Conservation (phyloP, 2,113 vertebrate genomes). For the Notarius quadriscutis region DNA sequence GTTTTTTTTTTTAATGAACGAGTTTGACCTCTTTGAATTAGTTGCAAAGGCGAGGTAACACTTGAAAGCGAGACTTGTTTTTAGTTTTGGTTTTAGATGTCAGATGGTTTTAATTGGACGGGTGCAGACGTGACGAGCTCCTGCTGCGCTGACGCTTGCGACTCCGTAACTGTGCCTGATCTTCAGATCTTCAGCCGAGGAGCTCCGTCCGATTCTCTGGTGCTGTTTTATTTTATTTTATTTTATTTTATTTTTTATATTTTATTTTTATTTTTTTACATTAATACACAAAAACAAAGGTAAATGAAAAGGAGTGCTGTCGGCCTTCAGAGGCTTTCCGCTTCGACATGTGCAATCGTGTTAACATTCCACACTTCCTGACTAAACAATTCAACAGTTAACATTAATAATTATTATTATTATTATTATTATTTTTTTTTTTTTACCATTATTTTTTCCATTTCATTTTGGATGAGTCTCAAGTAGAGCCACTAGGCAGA, state of each 20-base stretch:
- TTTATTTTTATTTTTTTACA: conserved; percentile 82
- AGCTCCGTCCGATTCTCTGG: conserved; percentile 92
- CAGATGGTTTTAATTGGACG: conserved; percentile 67
- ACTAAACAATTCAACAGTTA: conserved; percentile 74
- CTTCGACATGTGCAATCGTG: conserved; percentile 97
- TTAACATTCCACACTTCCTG: conserved; percentile 94
- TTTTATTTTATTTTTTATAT: background rate
- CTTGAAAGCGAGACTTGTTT: conserved; percentile 86
- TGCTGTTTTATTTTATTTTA: conserved; percentile 82
- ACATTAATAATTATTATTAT: conserved; percentile 74
- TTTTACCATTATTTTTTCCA: conserved; percentile 45
- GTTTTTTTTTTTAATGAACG: conserved; percentile 39
- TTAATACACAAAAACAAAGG: conserved; percentile 71
- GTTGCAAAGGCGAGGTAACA: conserved; percentile 73
- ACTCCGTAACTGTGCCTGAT: conserved; percentile 92
- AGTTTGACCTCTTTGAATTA: conserved; percentile 22
- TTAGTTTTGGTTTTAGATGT: conserved; percentile 56
- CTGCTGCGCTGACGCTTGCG: conserved; percentile 75
- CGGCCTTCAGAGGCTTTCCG: conserved; percentile 76
- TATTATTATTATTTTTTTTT: conserved; percentile 52
- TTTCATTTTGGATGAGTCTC: conserved; percentile 78
- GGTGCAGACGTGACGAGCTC: conserved; percentile 61
- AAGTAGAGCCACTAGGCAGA: conserved; percentile 90
- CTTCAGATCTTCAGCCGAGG: conserved; percentile 76
- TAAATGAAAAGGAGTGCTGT: conserved; percentile 63